These are phyloP conservation scores for Nasonia vitripennis DNA, from an alignment of 1,140 invertebrate genomes.

Conservation along the genomic window DNA sequence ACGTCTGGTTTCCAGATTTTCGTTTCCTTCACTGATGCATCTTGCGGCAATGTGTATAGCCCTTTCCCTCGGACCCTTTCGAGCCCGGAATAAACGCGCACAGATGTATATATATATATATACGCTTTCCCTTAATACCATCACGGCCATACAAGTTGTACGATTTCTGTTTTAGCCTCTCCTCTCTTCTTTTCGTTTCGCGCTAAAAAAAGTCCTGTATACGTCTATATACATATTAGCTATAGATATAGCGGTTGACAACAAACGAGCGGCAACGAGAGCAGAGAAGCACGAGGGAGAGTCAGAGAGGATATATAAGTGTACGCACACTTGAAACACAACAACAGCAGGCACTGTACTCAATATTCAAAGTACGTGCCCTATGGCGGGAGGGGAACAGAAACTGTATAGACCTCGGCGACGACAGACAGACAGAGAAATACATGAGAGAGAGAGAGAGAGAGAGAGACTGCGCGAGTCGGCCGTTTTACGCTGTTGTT, in stretches of 20 bases:
- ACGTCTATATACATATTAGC: not conserved
- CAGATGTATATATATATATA: no score
- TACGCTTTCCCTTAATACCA: not conserved
- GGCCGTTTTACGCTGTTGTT: not conserved
- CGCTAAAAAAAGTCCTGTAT: not conserved
- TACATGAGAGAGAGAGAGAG: not conserved
- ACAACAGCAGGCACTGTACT: conserved; percentile 45
- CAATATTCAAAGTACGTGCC: conserved; percentile 36
- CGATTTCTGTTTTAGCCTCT: not conserved
- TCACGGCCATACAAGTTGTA: not conserved
- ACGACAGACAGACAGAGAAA: conserved; percentile 21
- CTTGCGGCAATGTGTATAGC: conserved; percentile 37
- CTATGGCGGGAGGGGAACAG: conserved; percentile 6
- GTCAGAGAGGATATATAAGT: conserved; percentile 20
- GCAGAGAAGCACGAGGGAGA: not conserved
- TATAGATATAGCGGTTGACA: no score
- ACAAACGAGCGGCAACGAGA: not conserved
- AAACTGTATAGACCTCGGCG: conserved; percentile 22
- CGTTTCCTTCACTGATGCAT: not conserved
- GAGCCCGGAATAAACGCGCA: no score
- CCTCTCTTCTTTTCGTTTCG: no score
- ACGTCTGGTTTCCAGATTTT: conserved; percentile 46
- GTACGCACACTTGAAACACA: conserved; percentile 41
- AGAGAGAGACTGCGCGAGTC: no score
- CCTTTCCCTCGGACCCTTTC: not conserved